Conservation (phyloP, 2,888 invertebrate species). For the Nemotelus pantherinus region DNA sequence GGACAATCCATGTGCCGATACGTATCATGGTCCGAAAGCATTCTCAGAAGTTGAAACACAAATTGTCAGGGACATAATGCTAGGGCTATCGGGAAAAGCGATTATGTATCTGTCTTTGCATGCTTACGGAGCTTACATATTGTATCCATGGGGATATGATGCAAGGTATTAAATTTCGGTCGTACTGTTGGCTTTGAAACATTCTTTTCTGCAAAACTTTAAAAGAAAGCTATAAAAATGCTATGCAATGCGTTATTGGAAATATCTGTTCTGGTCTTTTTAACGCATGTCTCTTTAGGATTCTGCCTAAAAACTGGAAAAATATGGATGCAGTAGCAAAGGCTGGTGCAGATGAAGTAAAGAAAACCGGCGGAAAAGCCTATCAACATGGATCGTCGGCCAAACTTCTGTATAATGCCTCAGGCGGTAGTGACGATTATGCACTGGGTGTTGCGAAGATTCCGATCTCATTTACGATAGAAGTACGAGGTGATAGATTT, state of each 20-base stretch:
- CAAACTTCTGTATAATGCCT: constrained; percentile 64
- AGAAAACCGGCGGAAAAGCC: neutral
- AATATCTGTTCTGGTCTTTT: no score
- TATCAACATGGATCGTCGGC: neutral
- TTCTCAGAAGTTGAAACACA: constrained; percentile 75
- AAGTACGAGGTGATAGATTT: constrained; percentile 69
- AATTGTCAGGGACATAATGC: neutral
- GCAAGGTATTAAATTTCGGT: no score
- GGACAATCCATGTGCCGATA: constrained; percentile 67
- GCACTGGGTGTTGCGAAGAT: constrained; percentile 69
- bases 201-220: no score
- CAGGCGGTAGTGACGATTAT: constrained; percentile 75
- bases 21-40: constrained; percentile 69
- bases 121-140: neutral
- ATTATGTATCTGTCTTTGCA: neutral
- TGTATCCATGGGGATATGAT: neutral
- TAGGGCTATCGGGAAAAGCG: neutral
- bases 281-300: constrained; percentile 52
- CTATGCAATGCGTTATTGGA: no score
- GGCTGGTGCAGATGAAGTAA: neutral
- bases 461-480: constrained; percentile 71
- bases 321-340: constrained; percentile 58
- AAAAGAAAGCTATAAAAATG: no score
- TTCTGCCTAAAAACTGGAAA: constrained; percentile 64
- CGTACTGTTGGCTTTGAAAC: no score